phyloP scores from a whole-genome alignment of 1,140 invertebrate genomes.

The Lepidurus packardi region DNA sequence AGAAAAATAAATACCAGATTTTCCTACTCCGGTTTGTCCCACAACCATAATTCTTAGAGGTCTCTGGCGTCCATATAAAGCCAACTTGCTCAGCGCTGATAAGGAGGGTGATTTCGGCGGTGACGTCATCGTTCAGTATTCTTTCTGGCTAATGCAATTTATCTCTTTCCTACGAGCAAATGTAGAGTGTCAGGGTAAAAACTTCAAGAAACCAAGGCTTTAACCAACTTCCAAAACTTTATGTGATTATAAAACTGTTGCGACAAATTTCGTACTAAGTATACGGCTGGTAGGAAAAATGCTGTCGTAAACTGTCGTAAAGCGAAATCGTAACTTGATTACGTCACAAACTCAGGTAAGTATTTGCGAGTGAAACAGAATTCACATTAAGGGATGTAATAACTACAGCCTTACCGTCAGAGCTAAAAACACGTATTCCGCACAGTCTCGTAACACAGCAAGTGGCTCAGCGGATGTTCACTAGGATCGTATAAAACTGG shows the following conservation, averaged over 20 bases:
- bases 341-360: too few relatives aligned
- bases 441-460: background rate
- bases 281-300: too few relatives aligned
- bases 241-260: too few relatives aligned
- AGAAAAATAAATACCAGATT: background rate
- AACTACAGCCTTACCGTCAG: background rate
- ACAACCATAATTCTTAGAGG: conserved; percentile 8
- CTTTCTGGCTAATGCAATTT: background rate
- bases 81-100: conserved; percentile 9
- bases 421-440: background rate
- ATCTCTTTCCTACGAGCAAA: background rate
- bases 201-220: too few relatives aligned
- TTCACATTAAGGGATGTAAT: background rate
- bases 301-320: too few relatives aligned
- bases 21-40: conserved; percentile 6
- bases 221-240: too few relatives aligned
- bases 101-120: background rate
- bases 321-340: too few relatives aligned
- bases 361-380: background rate
- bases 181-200: background rate
- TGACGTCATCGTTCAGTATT: background rate
- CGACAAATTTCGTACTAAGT: too few relatives aligned
- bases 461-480: background rate
- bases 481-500: background rate
- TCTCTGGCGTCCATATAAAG: conserved; percentile 13